Base-by-base conservation (phyloP, 2,797 vertebrate species). In the Alcedo atthis region DNA sequence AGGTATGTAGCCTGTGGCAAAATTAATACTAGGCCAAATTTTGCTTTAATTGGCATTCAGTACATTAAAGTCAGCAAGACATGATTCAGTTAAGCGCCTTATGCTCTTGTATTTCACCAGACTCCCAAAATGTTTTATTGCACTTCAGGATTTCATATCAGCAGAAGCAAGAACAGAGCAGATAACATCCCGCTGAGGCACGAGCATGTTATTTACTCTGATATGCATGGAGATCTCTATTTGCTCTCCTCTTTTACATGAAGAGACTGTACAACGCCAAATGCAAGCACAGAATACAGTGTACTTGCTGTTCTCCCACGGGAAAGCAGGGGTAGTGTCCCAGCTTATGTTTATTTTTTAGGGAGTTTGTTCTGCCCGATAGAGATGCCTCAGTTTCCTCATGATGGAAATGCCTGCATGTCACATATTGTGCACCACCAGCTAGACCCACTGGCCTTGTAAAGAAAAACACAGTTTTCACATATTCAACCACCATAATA, bases 1-100 rank as follows among this genome's bases (percentile, higher is more conserved):
- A 94, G 86, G 88, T 87, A 93, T 83, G 69, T 57, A 87, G 81
- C 92, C 92, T 67, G 54, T 11, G 55, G 84, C 90, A 93, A 90
- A 78, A 92, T 53, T 90, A 83, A 83, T 33, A 92, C 24, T 7
- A 53, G 69, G 76, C 66, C 87, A 91, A 81, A 87, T 79, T 85
- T 45, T 93, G 46, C 81, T 93, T 81, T 57, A 92, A 93, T 17
- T 92, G 84, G 79, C 81, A 89, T 66, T 82, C 43, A 51, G 71
- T 22, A 40, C 13, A 61, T 28, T 89, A 17, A 92, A 94, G 54
- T 74, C 78, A 94, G 76, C 32, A 82, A 80, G 78, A 91, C 57
- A 90, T 68, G 68, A 81, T 40, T 37, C 61, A 71, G 58, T 40
- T 70, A 37, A 87, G 55, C 69, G 54, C 43, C 61, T 85, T 37